Evolutionary conservation across 2,797 vertebrate genomes (phyloP).

Genomic region (Arnoldichthys spilopterus): DNA sequence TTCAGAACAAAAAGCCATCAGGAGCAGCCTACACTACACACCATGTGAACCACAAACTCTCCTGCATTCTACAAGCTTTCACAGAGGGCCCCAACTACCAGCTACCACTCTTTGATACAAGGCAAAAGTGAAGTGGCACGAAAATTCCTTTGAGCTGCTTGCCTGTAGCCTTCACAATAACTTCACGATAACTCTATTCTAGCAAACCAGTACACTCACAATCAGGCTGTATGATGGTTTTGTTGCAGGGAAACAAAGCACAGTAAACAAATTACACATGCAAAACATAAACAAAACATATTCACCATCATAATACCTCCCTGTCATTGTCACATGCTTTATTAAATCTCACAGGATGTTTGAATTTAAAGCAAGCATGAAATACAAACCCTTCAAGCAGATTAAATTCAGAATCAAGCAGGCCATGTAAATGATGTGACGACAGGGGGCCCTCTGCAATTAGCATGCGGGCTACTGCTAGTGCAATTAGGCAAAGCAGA

Average conservation of each 20-base stretch:
- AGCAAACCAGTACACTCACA: not conserved
- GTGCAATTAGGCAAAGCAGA: slow-evolving; percentile 85
- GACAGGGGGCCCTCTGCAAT: slow-evolving; percentile 80
- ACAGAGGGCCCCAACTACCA: slow-evolving; percentile 59
- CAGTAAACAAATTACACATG: slow-evolving; percentile 39
- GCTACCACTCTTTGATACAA: slow-evolving; percentile 74
- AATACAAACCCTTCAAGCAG: slow-evolving; percentile 85
- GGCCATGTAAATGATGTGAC: slow-evolving; percentile 85
- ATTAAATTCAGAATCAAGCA: slow-evolving; percentile 85
- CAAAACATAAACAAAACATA: slow-evolving; percentile 53
- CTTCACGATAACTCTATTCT: not conserved
- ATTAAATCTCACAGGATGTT: slow-evolving; percentile 78
- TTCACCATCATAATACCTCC: slow-evolving; percentile 31
- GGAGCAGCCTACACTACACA: slow-evolving; percentile 46
- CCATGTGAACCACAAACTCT: not conserved
- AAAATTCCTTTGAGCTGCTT: not conserved
- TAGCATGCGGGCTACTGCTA: slow-evolving; percentile 82
- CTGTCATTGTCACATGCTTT: slow-evolving; percentile 65
- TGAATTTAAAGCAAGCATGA: slow-evolving; percentile 86
- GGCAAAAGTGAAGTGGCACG: slow-evolving; percentile 43
- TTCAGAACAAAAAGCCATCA: slow-evolving; percentile 73
- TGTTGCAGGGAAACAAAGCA: slow-evolving; percentile 2
- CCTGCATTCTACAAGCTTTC: not conserved
- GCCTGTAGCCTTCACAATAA: not conserved
- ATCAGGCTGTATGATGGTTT: not conserved